Percentiles rank a stretch among this genome's conserved stretches.
Conservation (phyloP, 2,797 vertebrate genomes). For the Bovichtus diacanthus region DNA sequence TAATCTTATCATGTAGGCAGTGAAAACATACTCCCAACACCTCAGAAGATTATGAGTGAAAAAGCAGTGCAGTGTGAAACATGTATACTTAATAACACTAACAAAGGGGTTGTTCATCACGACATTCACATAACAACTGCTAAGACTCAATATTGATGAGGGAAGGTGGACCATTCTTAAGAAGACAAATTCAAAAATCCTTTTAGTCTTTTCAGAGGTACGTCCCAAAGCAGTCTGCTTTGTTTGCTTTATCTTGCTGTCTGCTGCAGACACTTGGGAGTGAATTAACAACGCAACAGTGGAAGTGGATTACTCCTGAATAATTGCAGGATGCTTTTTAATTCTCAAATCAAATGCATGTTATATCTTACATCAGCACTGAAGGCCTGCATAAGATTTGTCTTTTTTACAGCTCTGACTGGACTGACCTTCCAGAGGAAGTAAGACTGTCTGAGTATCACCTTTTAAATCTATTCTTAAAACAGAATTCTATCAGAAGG, state of each 20-base stretch:
- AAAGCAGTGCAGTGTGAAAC: slow-evolving; percentile 17
- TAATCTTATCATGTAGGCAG: slow-evolving; percentile 25
- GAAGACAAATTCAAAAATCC: slow-evolving; percentile 2
- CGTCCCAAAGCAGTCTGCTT: background rate
- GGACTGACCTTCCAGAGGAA: background rate
- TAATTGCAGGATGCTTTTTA: background rate
- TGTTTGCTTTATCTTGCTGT: background rate
- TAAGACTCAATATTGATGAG: slow-evolving; percentile 11
- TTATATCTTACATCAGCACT: background rate
- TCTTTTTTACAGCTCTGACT: background rate
- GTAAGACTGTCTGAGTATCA: background rate
- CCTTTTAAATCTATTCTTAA: slow-evolving; percentile 10
- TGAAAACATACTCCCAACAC: slow-evolving; percentile 25
- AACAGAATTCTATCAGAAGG: background rate
- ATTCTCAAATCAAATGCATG: slow-evolving; percentile 1
- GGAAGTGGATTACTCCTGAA: background rate
- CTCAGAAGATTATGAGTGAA: slow-evolving; percentile 9
- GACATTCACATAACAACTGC: slow-evolving; percentile 6
- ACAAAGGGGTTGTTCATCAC: slow-evolving; percentile 25
- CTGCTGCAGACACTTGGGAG: background rate
- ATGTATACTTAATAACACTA: too few relatives aligned
- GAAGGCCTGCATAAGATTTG: background rate
- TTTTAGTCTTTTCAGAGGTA: background rate
- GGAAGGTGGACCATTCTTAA: background rate
- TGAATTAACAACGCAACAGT: background rate